Evolutionary conservation across 2,113 vertebrate species (phyloP).

Genomic region (Corythoichthys intestinalis): DNA sequence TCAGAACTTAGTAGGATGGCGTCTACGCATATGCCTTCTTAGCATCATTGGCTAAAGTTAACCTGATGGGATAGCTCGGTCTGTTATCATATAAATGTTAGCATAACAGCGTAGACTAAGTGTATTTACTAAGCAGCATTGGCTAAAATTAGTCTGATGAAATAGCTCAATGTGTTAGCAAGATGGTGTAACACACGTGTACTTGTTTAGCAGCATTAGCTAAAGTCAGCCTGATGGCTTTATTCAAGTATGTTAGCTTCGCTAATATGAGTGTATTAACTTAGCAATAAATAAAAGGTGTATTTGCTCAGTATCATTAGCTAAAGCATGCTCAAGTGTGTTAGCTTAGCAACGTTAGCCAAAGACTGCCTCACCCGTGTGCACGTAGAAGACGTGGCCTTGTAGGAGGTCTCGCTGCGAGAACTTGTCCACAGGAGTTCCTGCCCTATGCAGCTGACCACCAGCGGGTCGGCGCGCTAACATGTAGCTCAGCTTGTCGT

Average conservation of each 20-base stretch:
- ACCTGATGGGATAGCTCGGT: neutral
- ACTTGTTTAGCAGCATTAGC: too few species aligned
- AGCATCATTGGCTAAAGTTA: too few species aligned
- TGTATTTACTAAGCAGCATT: too few species aligned
- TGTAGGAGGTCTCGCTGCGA: slow-evolving; percentile 70
- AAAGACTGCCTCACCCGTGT: slow-evolving; percentile 54
- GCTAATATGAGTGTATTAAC: too few species aligned
- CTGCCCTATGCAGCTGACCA: slow-evolving; percentile 57
- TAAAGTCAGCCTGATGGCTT: too few species aligned
- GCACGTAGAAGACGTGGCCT: slow-evolving; percentile 64
- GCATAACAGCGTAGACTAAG: neutral
- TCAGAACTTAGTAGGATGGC: too few species aligned
- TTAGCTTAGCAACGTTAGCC: neutral
- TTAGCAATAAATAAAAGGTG: too few species aligned
- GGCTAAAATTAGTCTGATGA: neutral
- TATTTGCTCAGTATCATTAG: neutral
- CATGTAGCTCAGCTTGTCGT: slow-evolving; percentile 56
- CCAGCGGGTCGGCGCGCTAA: slow-evolving; percentile 52
- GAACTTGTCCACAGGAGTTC: slow-evolving; percentile 63
- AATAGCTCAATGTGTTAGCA: neutral
- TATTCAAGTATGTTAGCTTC: too few species aligned
- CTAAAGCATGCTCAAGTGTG: neutral
- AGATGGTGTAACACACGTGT: too few species aligned
- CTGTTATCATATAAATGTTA: neutral
- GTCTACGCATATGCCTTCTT: too few species aligned